Percentiles rank a stretch among this genome's conserved stretches.
Conservation (phyloP, 2,888 invertebrate species). For the Autographa gamma region DNA sequence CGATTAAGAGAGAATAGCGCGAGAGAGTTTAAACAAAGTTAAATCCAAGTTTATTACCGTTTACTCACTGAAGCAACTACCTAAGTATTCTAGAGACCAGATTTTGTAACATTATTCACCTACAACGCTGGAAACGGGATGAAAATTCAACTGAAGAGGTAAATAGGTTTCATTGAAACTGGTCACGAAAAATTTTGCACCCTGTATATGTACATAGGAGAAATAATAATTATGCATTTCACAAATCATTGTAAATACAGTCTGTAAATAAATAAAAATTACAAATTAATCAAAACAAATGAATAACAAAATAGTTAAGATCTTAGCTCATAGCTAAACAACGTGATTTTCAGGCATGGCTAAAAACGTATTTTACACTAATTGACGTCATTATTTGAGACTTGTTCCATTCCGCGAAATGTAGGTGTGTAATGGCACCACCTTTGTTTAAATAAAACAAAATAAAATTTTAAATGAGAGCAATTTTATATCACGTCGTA, state of each 20-base stretch:
- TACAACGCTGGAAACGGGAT: slow-evolving; percentile 5
- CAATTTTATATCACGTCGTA: slow-evolving; percentile 1
- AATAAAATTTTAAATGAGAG: slow-evolving; percentile 1
- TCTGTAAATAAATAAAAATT: too few relatives aligned
- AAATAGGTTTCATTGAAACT: neutral
- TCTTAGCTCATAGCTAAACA: neutral
- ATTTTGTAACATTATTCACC: slow-evolving; percentile 34
- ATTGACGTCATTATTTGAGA: neutral
- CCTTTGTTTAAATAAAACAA: neutral
- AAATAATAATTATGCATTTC: too few relatives aligned
- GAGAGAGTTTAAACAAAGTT: slow-evolving; percentile 54
- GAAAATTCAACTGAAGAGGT: neutral
- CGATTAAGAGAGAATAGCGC: slow-evolving; percentile 55
- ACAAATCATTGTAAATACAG: too few relatives aligned
- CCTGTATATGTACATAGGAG: too few relatives aligned
- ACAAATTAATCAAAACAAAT: too few relatives aligned
- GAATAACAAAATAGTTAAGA: too few relatives aligned
- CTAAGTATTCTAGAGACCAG: slow-evolving; percentile 15
- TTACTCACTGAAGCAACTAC: slow-evolving; percentile 30
- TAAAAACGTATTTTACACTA: neutral
- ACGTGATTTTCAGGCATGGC: neutral
- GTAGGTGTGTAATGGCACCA: neutral
- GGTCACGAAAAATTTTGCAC: neutral
- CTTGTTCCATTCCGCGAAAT: slow-evolving; percentile 1
- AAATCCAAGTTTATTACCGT: slow-evolving; percentile 42